Evolutionary conservation across 2,113 vertebrate genomes (phyloP), one percentile per base, ranked within the genome.

Genomic region (Axis porcinus): DNA sequence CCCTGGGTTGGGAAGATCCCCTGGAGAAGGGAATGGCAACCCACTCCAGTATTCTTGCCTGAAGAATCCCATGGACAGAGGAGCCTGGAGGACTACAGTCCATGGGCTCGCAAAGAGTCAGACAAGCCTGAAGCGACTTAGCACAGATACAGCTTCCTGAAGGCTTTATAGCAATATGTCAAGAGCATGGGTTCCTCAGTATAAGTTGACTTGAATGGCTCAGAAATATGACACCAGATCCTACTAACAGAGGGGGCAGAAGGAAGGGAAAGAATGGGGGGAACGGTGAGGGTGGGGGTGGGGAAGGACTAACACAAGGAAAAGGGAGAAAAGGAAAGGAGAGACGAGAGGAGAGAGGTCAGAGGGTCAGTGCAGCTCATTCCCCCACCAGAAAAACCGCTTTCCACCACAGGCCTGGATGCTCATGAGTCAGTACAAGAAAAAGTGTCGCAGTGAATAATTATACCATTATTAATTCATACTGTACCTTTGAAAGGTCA

Each of bases 271-370:
- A 8, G 21, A 84, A 25, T 52, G 14, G 43, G 25, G 36, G 28
- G 28, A 36, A 47, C 3, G 1, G 5, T 8, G 2, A 0, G 15
- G 30, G 36, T 10, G 9, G 3, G 12, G 2, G 57, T 2, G 0
- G 13, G 25, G 67, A 16, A 1, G 43, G 14, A 50, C 40, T 33
- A 1, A 33, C 9, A 21, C 13, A 30, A 10, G 85, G 45, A 27
- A 47, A 10, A 60, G 33, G 36, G 17, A 8, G 23, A 27, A 40
- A 28, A 70, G 43, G 17, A 33, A 4, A 28, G 3, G 36, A 40
- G 45, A 50, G 7, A 58, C 2, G 14, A 40, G 1, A n/a, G 15
- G 62, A 70, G 54, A 57, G 82, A 57, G 19, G 14, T 45, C 87
- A 84, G 19, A 62, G 21, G 7, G 40, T 79, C 74, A 40, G 4